Conservation (phyloP, 2,888 invertebrate species). For the Drosophila merina region DNA sequence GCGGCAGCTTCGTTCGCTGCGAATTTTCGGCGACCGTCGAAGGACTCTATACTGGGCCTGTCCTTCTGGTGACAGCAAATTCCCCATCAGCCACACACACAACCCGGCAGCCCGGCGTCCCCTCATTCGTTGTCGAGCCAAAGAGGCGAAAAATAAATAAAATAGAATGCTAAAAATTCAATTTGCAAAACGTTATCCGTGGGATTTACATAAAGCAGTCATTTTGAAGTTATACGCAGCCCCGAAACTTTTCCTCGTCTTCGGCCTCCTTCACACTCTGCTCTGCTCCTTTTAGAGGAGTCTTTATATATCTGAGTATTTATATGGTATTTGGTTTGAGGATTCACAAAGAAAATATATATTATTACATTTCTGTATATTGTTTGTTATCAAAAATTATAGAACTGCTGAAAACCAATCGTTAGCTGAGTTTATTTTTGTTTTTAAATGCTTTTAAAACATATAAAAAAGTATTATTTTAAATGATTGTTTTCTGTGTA, state of each 20-base stretch:
- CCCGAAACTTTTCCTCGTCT: constrained; percentile 37
- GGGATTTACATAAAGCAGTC: constrained; percentile 82
- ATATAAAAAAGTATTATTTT: too few species aligned
- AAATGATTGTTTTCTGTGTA: constrained; percentile 17
- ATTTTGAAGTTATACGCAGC: constrained; percentile 81
- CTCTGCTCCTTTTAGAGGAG: constrained; percentile 12
- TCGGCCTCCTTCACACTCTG: constrained; percentile 26
- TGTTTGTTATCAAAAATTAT: too few species aligned
- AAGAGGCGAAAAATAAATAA: constrained; percentile 77
- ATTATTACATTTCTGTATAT: too few species aligned
- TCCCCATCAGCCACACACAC: background rate
- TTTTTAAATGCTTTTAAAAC: background rate
- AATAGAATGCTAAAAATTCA: constrained; percentile 81
- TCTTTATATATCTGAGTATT: constrained; percentile 20
- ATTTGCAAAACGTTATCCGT: constrained; percentile 82
- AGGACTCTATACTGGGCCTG: constrained; percentile 37
- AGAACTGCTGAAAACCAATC: background rate
- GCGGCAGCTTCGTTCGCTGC: constrained; percentile 30
- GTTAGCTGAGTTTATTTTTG: background rate
- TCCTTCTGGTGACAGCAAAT: constrained; percentile 49
- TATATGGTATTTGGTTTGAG: constrained; percentile 12
- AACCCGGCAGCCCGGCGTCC: background rate
- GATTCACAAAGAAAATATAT: background rate
- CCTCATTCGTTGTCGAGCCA: constrained; percentile 16
- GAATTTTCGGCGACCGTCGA: constrained; percentile 34